Evolutionary conservation across 2,113 vertebrate genomes (phyloP).

Genomic region (Murina feae): DNA sequence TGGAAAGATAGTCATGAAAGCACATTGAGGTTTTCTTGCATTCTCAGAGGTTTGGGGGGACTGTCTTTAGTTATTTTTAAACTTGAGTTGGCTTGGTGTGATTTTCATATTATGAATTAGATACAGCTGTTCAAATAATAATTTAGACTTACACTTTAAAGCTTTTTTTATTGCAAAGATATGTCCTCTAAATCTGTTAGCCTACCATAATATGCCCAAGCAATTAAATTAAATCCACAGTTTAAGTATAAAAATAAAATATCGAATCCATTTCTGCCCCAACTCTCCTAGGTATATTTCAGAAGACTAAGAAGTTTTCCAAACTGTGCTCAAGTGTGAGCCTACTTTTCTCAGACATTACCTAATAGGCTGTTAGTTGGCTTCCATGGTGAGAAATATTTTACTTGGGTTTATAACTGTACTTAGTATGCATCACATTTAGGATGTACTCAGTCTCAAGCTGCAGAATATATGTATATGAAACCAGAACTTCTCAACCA

Average conservation of each 20-base stretch:
- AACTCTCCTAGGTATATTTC: neutral
- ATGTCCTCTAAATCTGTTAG: neutral
- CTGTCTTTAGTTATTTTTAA: slow-evolving; percentile 53
- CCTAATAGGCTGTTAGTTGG: neutral
- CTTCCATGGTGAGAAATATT: neutral
- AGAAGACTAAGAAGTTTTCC: neutral
- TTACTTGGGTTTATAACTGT: neutral
- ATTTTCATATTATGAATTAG: slow-evolving; percentile 19
- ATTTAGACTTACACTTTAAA: neutral
- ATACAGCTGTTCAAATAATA: slow-evolving; percentile 58
- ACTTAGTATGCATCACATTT: neutral
- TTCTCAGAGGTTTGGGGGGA: slow-evolving; percentile 44
- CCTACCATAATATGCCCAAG: neutral
- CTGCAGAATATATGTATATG: neutral
- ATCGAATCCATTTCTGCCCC: neutral
- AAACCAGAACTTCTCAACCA: neutral
- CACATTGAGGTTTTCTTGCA: neutral
- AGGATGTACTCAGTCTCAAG: neutral
- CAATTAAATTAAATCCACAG: neutral
- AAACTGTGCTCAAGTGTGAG: neutral
- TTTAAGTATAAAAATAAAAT: neutral
- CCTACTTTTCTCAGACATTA: neutral
- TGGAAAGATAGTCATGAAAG: neutral
- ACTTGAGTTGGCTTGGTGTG: neutral
- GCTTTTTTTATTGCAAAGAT: slow-evolving; percentile 1